Base-by-base conservation (phyloP, 2,113 vertebrate species). In the Ochotona princeps region DNA sequence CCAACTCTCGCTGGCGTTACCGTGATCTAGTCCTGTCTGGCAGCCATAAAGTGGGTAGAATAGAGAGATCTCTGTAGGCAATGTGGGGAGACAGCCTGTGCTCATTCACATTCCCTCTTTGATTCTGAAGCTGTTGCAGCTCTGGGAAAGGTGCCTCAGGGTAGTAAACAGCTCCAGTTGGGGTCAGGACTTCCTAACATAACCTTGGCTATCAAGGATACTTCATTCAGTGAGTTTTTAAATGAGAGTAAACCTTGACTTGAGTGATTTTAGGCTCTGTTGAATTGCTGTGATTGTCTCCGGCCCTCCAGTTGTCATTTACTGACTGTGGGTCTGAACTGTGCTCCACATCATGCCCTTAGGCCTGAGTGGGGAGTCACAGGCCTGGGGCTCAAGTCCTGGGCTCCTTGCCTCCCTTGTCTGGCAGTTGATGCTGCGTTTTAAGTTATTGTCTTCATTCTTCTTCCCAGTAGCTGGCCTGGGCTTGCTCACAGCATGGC, bases 241-340 rank as follows among this genome's bases (percentile, higher is more conserved):
- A 91, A 35, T 87, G 54, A 89, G 54, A 79, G 80, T n/a, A 79
- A 79, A 66, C 32, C 54, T 54, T 87, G 65, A 78, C 76, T 72
- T 76, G 26, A 49, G 35, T 66, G 25, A 81, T 70, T 83, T 89
- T 81, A 86, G 94, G 35, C 61, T 67, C 67, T 75, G 49, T 85
- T 85, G 15, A 69, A 28, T 74, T 81, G 49, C 35, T 49, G 0
- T 74, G 86, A 63, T 72, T 72, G 5, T 73, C 17, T 87, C 21
- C 75, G 21, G 73, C 15, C 25, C 13, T 61, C 7, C 11, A 49
- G n/a, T 8, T 60, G 7, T 57, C 9, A 35, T 85, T 75, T 61
- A 44, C 89, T 89, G 44, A 28, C 83, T 83, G 21, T 51, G 81
- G 15, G 18, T 81, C 81, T 74, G 35, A 26, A 74, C 44, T 84